Conservation (phyloP, 1,140 invertebrate species). For the Gonatopus flavifemur region DNA sequence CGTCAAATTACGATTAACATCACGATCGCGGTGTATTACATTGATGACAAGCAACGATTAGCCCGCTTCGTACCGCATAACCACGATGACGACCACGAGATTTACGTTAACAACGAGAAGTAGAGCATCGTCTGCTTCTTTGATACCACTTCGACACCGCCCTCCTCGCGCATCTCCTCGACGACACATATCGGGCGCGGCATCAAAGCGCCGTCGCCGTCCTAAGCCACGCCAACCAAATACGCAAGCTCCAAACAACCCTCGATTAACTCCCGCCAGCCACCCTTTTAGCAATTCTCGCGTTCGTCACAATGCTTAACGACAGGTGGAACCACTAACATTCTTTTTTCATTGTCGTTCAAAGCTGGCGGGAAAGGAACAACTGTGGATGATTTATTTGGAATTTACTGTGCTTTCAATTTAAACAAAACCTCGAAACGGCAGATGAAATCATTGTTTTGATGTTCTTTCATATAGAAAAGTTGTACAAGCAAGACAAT, state of each 20-base stretch:
- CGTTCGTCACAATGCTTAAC: constrained; percentile 9
- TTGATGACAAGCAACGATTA: too few relatives aligned
- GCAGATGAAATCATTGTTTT: too few relatives aligned
- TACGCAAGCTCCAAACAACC: constrained; percentile 21
- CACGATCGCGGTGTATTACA: not conserved
- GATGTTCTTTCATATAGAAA: too few relatives aligned
- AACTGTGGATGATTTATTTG: too few relatives aligned
- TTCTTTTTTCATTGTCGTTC: too few relatives aligned
- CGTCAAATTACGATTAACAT: too few relatives aligned
- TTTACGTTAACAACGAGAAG: constrained; percentile 13
- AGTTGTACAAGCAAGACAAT: too few relatives aligned
- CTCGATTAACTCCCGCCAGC: constrained; percentile 6
- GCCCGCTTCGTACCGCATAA: too few relatives aligned
- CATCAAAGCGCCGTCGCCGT: constrained; percentile 32
- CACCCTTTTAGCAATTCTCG: constrained; percentile 26
- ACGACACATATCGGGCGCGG: constrained; percentile 19
- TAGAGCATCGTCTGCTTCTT: constrained; percentile 15
- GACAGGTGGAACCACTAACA: too few relatives aligned
- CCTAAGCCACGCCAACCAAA: constrained; percentile 23
- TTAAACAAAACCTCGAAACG: too few relatives aligned
- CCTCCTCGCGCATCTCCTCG: constrained; percentile 32
- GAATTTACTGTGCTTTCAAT: too few relatives aligned
- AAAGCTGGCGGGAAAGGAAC: too few relatives aligned
- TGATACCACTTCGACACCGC: constrained; percentile 46
- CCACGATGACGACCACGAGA: constrained; percentile 15